Evolutionary conservation across 2,888 invertebrate species (phyloP), one percentile per base, ranked within the genome.

Genomic region (Eilema depressum): DNA sequence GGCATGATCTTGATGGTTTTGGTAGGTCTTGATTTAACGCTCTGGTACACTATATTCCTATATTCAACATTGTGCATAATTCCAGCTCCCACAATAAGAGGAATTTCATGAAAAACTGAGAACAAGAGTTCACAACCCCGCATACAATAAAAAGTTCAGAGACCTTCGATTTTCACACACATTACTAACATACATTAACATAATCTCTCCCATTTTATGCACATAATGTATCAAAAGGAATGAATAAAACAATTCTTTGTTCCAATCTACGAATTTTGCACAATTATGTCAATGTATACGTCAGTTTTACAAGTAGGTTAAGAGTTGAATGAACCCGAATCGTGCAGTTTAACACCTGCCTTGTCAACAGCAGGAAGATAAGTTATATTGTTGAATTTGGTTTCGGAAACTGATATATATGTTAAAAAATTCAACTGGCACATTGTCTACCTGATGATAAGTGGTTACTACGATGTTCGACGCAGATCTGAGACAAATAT

Each of bases 201-300:
- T 83, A 80, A 75, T 71, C 25, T 5, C 28, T 26, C 23, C 64
- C 68, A 67, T 65, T 78, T 83, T 83, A 83, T 80, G 83, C 75
- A 71, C 80, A 80, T 80, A 68, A 60, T 69, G 28, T 53, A 80
- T 68, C 73, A 68, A 80, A 70, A 33, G 59, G 60, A 66, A 76
- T 81, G 81, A 83, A 81, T 81, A 81, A 81, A 75, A 78, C 72
- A 75, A 72, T 60, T 28, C 68, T 80, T 80, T 80, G 80, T 80
- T 74, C 70, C 17, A 37, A n/a, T 66, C 26, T 41, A 53, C 25
- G 41, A 67, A 66, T 62, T 75, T 82, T 67, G 28, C 30, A 64
- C 66, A 75, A 73, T 59, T 67, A 66, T 71, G 80, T 71, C 74
- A 77, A 80, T 74, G 28, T 70, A 82, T 74, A 41, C 75, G 26